phyloP scores from a whole-genome alignment of 2,888 invertebrate genomes.

The Stenoptilia bipunctidactyla region DNA sequence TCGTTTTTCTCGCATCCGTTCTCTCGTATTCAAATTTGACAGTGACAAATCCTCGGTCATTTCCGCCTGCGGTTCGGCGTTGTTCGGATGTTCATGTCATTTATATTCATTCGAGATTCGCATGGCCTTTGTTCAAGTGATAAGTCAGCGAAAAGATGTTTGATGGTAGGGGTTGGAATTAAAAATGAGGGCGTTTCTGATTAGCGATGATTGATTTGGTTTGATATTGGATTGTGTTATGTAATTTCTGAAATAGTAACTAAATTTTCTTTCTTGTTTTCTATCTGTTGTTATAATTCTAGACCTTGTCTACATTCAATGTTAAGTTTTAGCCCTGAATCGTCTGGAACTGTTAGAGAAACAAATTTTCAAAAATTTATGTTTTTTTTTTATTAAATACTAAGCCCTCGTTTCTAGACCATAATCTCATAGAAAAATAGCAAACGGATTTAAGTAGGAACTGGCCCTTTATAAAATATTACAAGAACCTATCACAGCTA shows the following conservation, averaged over 20 bases:
- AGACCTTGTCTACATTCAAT: no score
- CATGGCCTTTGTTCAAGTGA: slow-evolving; percentile 36
- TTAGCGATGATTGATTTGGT: neutral
- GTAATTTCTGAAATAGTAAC: neutral
- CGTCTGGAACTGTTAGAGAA: no score
- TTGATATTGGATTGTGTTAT: neutral
- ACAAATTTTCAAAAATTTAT: no score
- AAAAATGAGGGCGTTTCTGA: slow-evolving; percentile 22
- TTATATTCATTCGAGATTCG: slow-evolving; percentile 58
- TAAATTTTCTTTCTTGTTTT: neutral
- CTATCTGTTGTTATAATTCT: no score
- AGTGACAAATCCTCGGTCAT: slow-evolving; percentile 61
- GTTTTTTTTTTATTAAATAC: no score
- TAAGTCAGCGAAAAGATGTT: slow-evolving; percentile 37
- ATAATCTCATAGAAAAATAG: no score
- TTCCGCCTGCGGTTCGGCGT: slow-evolving; percentile 37
- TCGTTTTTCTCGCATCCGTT: slow-evolving; percentile 59
- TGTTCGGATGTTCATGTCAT: slow-evolving; percentile 55
- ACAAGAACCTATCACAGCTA: no score
- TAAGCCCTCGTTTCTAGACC: no score
- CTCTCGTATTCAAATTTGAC: slow-evolving; percentile 65
- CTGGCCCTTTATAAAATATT: no score
- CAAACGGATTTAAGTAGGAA: no score
- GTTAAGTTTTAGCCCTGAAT: no score
- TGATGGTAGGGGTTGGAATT: slow-evolving; percentile 35